Conservation (phyloP, 2,797 vertebrate genomes). For the Alca torda region DNA sequence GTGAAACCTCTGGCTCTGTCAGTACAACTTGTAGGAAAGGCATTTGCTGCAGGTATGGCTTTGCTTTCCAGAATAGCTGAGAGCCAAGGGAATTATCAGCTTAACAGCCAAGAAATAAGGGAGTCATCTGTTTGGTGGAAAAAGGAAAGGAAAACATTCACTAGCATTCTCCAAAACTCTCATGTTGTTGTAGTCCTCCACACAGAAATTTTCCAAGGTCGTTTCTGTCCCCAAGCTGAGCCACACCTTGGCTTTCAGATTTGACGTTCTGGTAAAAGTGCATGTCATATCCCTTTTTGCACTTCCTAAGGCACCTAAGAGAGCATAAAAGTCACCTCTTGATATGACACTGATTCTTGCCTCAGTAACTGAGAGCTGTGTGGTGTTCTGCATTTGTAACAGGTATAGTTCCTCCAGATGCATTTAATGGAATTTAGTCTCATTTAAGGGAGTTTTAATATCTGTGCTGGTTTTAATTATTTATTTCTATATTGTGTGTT, state of each 20-base stretch:
- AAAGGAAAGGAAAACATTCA: not conserved
- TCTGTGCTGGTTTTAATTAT: not conserved
- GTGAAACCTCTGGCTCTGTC: constrained; percentile 89
- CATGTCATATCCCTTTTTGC: not conserved
- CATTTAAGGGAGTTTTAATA: not conserved
- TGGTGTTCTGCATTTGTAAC: not conserved
- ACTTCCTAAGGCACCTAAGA: not conserved
- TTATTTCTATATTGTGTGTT: not conserved
- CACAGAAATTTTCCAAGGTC: not conserved
- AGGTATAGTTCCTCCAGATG: not conserved
- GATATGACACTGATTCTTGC: not conserved
- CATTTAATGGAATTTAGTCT: not conserved
- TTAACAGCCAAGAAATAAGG: not conserved
- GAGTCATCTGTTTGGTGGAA: not conserved
- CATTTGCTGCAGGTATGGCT: constrained; percentile 86
- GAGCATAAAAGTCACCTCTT: not conserved
- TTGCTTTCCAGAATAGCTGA: constrained; percentile 8
- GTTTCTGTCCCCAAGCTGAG: not conserved
- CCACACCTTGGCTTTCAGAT: not conserved
- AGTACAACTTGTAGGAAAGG: constrained; percentile 84
- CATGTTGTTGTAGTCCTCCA: not conserved
- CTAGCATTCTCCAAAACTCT: not conserved
- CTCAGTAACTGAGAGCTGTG: not conserved
- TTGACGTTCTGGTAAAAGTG: not conserved
- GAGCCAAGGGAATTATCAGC: not conserved